Evolutionary conservation across 2,888 invertebrate genomes (phyloP).

Genomic region (Epistrophella euchroma): DNA sequence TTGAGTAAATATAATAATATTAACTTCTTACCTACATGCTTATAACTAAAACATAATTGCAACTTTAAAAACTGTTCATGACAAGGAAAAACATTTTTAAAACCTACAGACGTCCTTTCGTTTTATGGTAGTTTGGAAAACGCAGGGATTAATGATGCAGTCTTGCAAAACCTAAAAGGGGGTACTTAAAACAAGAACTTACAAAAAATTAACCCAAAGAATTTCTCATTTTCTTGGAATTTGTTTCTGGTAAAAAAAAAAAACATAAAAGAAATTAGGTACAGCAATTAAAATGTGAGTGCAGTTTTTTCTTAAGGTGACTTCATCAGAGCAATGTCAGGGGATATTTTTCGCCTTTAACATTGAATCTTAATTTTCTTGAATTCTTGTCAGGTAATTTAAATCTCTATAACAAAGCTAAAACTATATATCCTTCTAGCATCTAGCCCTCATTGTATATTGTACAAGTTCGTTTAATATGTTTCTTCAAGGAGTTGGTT

Average conservation of each 20-base stretch:
- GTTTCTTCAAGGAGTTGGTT: slow-evolving; percentile 15
- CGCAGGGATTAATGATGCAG: no score
- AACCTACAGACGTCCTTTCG: no score
- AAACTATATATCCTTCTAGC: not conserved
- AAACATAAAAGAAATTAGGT: not conserved
- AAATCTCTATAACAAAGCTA: slow-evolving; percentile 1
- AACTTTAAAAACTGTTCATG: no score
- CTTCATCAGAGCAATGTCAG: not conserved
- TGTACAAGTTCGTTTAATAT: slow-evolving; percentile 6
- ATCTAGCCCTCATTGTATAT: not conserved
- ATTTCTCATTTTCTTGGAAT: not conserved
- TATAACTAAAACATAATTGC: no score
- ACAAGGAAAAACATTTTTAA: no score
- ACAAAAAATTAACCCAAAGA: not conserved
- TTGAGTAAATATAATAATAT: no score
- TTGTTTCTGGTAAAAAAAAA: not conserved
- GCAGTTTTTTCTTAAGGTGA: not conserved
- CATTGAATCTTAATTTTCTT: slow-evolving; percentile 4
- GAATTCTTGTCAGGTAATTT: slow-evolving; percentile 10
- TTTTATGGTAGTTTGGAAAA: no score
- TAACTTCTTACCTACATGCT: no score
- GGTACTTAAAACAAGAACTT: not conserved
- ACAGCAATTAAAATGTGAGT: not conserved
- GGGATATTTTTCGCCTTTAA: not conserved
- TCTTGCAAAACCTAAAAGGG: no score